Percentiles rank a stretch among this genome's conserved stretches.
phyloP scores from a whole-genome alignment of 1,140 invertebrate genomes.

The Pogonognathellus flavescens region DNA sequence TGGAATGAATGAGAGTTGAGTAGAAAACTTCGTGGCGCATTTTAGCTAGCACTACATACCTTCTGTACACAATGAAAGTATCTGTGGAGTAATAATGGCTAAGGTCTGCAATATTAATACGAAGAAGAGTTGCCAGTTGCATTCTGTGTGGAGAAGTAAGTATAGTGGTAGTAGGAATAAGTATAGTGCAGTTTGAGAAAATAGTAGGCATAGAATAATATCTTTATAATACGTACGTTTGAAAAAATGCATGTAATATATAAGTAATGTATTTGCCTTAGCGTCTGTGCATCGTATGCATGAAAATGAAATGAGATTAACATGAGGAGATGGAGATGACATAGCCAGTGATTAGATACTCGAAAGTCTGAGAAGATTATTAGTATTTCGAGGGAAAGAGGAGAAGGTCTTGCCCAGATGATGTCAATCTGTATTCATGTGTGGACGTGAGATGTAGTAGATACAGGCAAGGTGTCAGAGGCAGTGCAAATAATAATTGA shows the following conservation, averaged over 20 bases:
- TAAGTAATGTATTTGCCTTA: neutral
- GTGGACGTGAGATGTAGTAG: conserved; percentile 47
- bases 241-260: neutral
- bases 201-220: neutral
- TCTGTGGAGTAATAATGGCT: no score
- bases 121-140: no score
- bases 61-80: no score
- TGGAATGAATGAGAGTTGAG: no score
- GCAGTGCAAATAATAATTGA: conserved; percentile 61
- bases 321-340: conserved; percentile 48
- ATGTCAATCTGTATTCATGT: conserved; percentile 55
- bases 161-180: no score
- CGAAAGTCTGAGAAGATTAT: conserved; percentile 49
- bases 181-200: no score
- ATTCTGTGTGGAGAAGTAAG: no score
- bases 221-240: neutral
- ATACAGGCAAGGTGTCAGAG: conserved; percentile 53
- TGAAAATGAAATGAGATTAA: conserved; percentile 29
- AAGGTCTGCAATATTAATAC: no score
- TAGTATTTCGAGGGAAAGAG: conserved; percentile 35
- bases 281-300: neutral
- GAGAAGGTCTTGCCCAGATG: conserved; percentile 46
- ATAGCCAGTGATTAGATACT: conserved; percentile 49
- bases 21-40: no score
- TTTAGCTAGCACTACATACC: no score